A percentile compares a stretch with the other conserved stretches of the same genome.
Evolutionary conservation across 1,140 invertebrate species (phyloP).

Genomic region (Monochamus saltuarius): DNA sequence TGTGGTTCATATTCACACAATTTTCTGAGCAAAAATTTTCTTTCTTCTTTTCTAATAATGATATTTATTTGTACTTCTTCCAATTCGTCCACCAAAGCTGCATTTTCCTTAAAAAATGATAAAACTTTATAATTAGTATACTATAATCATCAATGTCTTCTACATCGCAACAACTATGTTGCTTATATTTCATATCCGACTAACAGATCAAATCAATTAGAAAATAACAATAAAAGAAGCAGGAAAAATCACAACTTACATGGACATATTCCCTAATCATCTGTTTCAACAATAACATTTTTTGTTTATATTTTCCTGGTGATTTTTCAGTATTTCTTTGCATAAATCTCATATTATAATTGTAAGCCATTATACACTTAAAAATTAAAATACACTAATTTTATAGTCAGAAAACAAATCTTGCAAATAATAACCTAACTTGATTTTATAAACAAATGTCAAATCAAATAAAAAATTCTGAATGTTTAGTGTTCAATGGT

Average conservation of each 20-base stretch:
- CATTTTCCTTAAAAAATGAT: slow-evolving; percentile 66
- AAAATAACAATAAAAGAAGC: slow-evolving; percentile 11
- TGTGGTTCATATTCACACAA: slow-evolving; percentile 64
- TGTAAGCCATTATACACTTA: slow-evolving; percentile 10
- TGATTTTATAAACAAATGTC: no score
- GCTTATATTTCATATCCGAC: no score
- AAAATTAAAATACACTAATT: slow-evolving; percentile 20
- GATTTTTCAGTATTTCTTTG: slow-evolving; percentile 16
- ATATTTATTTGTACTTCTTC: slow-evolving; percentile 75
- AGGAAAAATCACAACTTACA: no score
- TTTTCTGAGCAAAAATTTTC: slow-evolving; percentile 70
- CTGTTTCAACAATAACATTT: slow-evolving; percentile 45
- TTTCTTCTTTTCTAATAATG: slow-evolving; percentile 71
- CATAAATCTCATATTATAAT: neutral
- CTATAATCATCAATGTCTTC: no score
- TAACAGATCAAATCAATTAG: no score
- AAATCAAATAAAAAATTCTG: no score
- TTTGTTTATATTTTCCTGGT: slow-evolving; percentile 39
- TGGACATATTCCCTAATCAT: slow-evolving; percentile 48
- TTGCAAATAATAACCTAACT: no score
- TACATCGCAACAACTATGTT: no score
- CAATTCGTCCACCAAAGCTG: slow-evolving; percentile 78
- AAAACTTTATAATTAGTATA: no score
- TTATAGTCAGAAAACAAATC: no score
- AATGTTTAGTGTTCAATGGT: no score